Percentiles rank a stretch among this genome's conserved stretches.
phyloP scores from a whole-genome alignment of 2,888 invertebrate genomes.

The Drosophila maculinotata region DNA sequence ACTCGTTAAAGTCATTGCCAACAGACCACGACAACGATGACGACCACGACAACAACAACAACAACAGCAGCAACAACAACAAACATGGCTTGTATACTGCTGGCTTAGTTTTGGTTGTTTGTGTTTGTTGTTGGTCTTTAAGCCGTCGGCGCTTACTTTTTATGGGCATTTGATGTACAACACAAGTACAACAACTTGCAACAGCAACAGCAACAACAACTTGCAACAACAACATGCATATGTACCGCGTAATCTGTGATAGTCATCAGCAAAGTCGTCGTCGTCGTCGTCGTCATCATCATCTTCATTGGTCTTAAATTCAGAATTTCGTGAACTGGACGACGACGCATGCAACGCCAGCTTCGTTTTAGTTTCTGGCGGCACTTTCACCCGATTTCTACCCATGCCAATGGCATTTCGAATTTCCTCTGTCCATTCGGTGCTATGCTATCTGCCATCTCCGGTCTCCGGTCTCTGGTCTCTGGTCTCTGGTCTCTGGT shows the following conservation, averaged over 20 bases:
- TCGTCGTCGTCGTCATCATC: conserved; percentile 32
- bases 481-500: conserved; percentile 18
- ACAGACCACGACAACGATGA: conserved; percentile 44
- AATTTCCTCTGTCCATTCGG: conserved; percentile 65
- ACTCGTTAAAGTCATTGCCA: conserved; percentile 75
- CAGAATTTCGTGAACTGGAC: conserved; percentile 79
- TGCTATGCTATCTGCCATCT: conserved; percentile 23
- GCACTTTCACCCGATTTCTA: conserved; percentile 80
- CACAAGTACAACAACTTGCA: too few species aligned
- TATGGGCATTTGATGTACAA: conserved; percentile 74
- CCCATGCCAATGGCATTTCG: conserved; percentile 67
- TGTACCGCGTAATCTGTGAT: conserved; percentile 72
- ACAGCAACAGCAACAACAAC: conserved; percentile 22
- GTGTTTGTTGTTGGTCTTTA: conserved; percentile 47
- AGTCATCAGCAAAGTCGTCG: conserved; percentile 66
- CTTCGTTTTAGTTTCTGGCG: conserved; percentile 53
- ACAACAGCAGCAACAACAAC: conserved; percentile 1
- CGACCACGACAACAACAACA: conserved; percentile 42
- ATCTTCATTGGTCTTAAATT: conserved; percentile 65
- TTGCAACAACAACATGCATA: conserved; percentile 53
- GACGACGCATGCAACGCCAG: conserved; percentile 62
- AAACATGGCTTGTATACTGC: conserved; percentile 33
- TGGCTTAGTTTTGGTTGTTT: conserved; percentile 60
- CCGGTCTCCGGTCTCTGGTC: conserved; percentile 20
- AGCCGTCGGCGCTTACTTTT: conserved; percentile 68